A percentile compares a stretch with the other conserved stretches of the same genome.
phyloP scores from a whole-genome alignment of 2,797 vertebrate species.

The Avahi laniger region DNA sequence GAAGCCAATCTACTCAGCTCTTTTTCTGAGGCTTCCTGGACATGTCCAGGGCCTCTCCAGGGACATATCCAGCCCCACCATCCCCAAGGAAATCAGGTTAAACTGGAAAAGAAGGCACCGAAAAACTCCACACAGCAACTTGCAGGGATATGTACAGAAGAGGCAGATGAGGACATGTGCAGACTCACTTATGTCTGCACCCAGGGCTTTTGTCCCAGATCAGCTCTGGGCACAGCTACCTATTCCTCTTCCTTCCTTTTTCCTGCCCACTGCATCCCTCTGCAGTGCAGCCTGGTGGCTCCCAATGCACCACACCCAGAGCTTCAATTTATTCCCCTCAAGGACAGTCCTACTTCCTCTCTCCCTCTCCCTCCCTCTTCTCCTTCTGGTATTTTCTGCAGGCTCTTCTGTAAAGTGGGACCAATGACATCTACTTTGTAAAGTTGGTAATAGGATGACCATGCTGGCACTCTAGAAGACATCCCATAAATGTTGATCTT shows the following conservation, averaged over 20 bases:
- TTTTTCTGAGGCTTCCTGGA: neutral
- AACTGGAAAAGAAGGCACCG: neutral
- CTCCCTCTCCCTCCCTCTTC: neutral
- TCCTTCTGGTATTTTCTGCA: neutral
- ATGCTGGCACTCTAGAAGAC: neutral
- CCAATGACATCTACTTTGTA: neutral
- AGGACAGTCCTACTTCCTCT: neutral
- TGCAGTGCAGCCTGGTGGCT: neutral
- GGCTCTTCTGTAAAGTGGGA: neutral
- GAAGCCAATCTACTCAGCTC: neutral
- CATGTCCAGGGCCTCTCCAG: neutral
- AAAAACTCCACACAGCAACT: neutral
- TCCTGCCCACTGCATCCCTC: neutral
- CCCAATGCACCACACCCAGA: neutral
- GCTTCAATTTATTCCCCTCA: neutral
- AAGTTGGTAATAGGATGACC: neutral
- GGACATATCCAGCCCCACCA: neutral
- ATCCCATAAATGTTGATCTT: neutral
- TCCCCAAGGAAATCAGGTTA: neutral
- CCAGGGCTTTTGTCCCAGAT: neutral
- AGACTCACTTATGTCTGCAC: neutral
- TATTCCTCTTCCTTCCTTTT: neutral
- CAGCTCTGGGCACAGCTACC: neutral
- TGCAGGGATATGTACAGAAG: rapidly evolving
- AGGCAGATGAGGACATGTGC: neutral